These are phyloP conservation scores for Strongylocentrotus purpuratus DNA, from an alignment of 35 echinoderm and acorn worm genomes.

Conservation along the genomic window DNA sequence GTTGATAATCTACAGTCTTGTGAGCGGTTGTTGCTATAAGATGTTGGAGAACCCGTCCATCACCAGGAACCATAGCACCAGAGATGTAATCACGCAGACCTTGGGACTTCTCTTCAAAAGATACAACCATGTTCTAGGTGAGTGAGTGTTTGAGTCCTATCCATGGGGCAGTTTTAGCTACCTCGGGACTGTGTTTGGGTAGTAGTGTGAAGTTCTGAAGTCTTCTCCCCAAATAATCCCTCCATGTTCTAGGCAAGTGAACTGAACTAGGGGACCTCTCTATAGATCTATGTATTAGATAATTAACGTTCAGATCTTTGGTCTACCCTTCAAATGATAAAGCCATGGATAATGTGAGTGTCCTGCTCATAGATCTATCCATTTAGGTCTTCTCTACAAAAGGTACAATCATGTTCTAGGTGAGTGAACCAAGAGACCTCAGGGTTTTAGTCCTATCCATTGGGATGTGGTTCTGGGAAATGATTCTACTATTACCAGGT, in stretches of 20 bases:
- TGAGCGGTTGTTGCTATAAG: slow-evolving; percentile 92
- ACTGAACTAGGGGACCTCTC: too few relatives aligned
- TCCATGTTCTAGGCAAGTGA: slow-evolving; percentile 83
- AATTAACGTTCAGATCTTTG: too few relatives aligned
- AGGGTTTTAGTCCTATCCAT: too few relatives aligned
- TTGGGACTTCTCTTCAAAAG: slow-evolving; percentile 86
- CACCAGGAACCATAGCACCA: slow-evolving; percentile 65
- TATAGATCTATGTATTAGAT: too few relatives aligned
- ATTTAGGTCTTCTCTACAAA: too few relatives aligned
- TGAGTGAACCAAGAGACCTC: slow-evolving; percentile 49
- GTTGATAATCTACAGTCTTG: slow-evolving; percentile 53
- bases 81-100: slow-evolving; percentile 73
- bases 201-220: slow-evolving; percentile 29
- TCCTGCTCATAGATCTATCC: too few relatives aligned
- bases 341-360: too few relatives aligned
- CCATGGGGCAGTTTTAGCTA: too few relatives aligned
- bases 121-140: slow-evolving; percentile 97
- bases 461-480: too few relatives aligned
- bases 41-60: slow-evolving; percentile 86
- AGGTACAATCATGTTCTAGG: background rate
- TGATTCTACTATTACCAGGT: too few relatives aligned
- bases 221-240: slow-evolving; percentile 87
- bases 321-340: too few relatives aligned
- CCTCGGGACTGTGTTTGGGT: too few relatives aligned
- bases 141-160: slow-evolving; percentile 19